Base-by-base conservation (phyloP, 2,113 vertebrate genomes). In the Mormyrus iriodes region DNA sequence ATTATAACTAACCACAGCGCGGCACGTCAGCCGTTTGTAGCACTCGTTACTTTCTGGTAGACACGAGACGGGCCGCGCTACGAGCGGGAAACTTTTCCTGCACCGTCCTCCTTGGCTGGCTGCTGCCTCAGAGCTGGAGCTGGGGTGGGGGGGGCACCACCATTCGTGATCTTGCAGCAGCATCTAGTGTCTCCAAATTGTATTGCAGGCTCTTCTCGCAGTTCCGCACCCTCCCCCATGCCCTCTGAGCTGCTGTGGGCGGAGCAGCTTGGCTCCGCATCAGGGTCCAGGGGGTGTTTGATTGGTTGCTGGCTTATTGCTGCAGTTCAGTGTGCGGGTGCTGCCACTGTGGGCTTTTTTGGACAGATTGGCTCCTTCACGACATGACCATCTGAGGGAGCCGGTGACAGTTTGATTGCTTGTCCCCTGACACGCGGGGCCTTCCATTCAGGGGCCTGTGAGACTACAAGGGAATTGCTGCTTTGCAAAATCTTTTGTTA, bases 121-220 rank as follows among this genome's bases (percentile, higher is more conserved):
- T 48, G 35, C 4, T 4, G 21, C 76, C 12, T 27, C 55, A 4
- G 52, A 31, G 53, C 19, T 19, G 44, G 42, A 17, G 19, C 1
- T 53, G 2, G 35, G 39, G 51, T 12, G 53, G 12, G 48, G 52
- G 21, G 92, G 17, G 76, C 92, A 91, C 85, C 0, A 42, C 19
- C 42, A 10, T 93, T 85, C 90, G 91, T 95, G 94, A 94, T 96
- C 94, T 93, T 92, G 89, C 92, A 96, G 95, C 95, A 93, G 91
- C 95, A 94, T 94, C 95, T 95, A 95, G 95, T 95, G 96, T 48
- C 90, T 19, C 27, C 24, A 9, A 49, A 88, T 31, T 91, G 93
- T 92, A 95, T 90, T 93, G 90, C 95, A 95, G 73, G 27, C 69
- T 49, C 35, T 3, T 4, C n/a, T 24, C 51, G 2, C 52, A 24